Base-by-base conservation (phyloP, 2,888 invertebrate species). In the Megaustenia siamemsis region DNA sequence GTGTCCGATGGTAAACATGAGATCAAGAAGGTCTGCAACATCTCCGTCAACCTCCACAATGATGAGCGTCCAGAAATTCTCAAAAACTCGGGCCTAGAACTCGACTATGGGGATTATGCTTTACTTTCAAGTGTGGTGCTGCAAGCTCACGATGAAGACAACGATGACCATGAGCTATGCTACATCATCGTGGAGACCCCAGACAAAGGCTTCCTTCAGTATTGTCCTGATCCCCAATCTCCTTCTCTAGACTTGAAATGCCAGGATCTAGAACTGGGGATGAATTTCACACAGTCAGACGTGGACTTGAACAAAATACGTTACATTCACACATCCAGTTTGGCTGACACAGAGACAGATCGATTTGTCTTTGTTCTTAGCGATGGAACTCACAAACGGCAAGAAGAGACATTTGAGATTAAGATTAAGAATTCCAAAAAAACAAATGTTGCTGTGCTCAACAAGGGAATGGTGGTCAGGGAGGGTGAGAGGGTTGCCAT, bases 1-100 rank as follows among this genome's bases (percentile, higher is more conserved):
- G 91, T 93, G 18, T 91, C 91, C 35, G 93, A 94, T 88, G 93
- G 94, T 18, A 89, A 90, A 68, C 93, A 94, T 86, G 90, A 92
- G 68, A 90, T 92, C 35, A 89, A 91, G 79, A 68, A 76, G 2
- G 91, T 92, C 15, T 92, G 92, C 79, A 91, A 91, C 81, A 90
- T 94, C 45, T 90, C 90, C 15, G 87, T 94, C 32, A 89, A 88
- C 66, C 90, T 93, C 5, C 85, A 92, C 8, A 93, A 93, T 87
- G 94, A 94, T 85, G 93, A 93, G 86, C 87, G 88, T 35, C 93
- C 94, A 5, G 89, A 90, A 71, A 85, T 94, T 21, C 85, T 91
- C 0, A 91, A 91, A 83, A 94, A 94, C 84, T 86, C 92, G 15
- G 92, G 92, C 8, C 86, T 93, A 38, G 86, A 89, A 53, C 88